Percentiles rank a stretch among this genome's conserved stretches.
Conservation (phyloP, 2,888 invertebrate species). For the Geotrupes spiniger region DNA sequence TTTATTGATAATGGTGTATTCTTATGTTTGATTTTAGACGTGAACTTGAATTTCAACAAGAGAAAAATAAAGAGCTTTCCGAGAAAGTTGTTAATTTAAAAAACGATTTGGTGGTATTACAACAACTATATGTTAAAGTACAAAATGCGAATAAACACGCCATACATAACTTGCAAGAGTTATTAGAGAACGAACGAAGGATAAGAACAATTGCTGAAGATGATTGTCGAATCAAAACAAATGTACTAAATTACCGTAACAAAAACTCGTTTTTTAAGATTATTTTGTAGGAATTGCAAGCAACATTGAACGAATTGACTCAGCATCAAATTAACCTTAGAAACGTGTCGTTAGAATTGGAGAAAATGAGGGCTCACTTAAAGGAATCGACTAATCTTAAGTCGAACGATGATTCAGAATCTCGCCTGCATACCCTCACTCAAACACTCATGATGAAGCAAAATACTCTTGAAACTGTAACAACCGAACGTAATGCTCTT, state of each 20-base stretch:
- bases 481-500: constrained; percentile 83
- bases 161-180: constrained; percentile 45
- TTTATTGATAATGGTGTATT: constrained; percentile 2
- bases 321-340: constrained; percentile 47
- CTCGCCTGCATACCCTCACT: constrained; percentile 63
- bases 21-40: constrained; percentile 35
- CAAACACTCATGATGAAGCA: constrained; percentile 85
- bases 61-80: constrained; percentile 46
- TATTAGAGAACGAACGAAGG: constrained; percentile 48
- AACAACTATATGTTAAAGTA: constrained; percentile 45
- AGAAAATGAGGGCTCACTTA: constrained; percentile 46
- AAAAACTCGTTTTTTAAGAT: background rate
- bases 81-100: constrained; percentile 53
- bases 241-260: constrained; percentile 27
- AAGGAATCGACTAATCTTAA: constrained; percentile 41
- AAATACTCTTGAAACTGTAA: constrained; percentile 74
- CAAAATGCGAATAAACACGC: constrained; percentile 47
- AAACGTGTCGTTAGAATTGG: constrained; percentile 46
- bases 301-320: constrained; percentile 51
- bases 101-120: constrained; percentile 48
- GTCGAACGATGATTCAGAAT: constrained; percentile 55
- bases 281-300: constrained; percentile 42
- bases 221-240: constrained; percentile 43
- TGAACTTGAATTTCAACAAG: constrained; percentile 50
- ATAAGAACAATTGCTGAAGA: constrained; percentile 50